These are phyloP conservation scores for Agrotis segetum DNA, from an alignment of 2,888 invertebrate species.

Conservation along the genomic window DNA sequence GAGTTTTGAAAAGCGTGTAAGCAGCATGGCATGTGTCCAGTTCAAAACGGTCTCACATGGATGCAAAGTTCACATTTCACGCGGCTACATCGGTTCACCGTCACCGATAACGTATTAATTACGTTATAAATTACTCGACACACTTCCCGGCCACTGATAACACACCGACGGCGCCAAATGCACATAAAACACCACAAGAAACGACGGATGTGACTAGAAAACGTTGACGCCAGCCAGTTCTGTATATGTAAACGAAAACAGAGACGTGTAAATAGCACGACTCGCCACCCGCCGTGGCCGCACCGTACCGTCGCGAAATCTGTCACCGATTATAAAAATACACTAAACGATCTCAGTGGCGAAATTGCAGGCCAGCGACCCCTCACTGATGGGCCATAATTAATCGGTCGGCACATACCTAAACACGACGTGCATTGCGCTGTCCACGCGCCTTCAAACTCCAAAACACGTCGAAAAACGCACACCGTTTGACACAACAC, in stretches of 20 bases:
- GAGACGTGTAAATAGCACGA: constrained; percentile 68
- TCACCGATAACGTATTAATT: constrained; percentile 87
- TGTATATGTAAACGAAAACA: constrained; percentile 69
- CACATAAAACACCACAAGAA: constrained; percentile 76
- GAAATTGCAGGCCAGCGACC: constrained; percentile 86
- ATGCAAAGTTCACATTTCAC: constrained; percentile 83
- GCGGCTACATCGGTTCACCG: constrained; percentile 71
- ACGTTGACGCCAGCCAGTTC: constrained; percentile 64
- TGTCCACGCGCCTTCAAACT: constrained; percentile 83
- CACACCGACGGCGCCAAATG: constrained; percentile 78
- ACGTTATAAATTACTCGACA: constrained; percentile 88
- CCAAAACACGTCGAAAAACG: constrained; percentile 86
- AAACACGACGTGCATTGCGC: constrained; percentile 88
- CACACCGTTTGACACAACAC: constrained; percentile 88
- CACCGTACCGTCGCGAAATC: constrained; percentile 68
- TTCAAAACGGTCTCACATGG: constrained; percentile 65
- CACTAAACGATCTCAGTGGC: constrained; percentile 78
- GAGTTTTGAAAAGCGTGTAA: constrained; percentile 62
- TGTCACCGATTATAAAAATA: constrained; percentile 82
- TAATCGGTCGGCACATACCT: constrained; percentile 89
- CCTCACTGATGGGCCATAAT: constrained; percentile 88
- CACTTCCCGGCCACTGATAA: constrained; percentile 86
- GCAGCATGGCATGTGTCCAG: constrained; percentile 63
- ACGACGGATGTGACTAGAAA: constrained; percentile 76
- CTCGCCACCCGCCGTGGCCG: constrained; percentile 64